These are phyloP conservation scores for Aplocera efformata DNA, from an alignment of 2,888 invertebrate species.

Conservation along the genomic window DNA sequence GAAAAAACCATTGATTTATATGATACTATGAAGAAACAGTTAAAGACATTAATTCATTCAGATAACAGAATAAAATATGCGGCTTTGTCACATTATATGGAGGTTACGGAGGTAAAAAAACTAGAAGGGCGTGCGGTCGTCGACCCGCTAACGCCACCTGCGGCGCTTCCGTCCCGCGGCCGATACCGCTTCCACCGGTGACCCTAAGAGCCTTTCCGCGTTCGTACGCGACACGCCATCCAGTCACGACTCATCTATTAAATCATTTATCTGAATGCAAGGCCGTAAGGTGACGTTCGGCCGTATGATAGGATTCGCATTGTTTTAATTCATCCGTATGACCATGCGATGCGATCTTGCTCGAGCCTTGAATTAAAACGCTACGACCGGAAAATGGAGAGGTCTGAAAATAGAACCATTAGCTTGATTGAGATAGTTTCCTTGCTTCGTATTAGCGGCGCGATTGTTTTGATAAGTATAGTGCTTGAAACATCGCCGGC, in stretches of 20 bases:
- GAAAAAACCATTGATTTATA: too few species aligned
- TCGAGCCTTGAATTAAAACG: too few species aligned
- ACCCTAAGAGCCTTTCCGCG: conserved; percentile 39
- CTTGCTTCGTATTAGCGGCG: too few species aligned
- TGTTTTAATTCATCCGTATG: conserved; percentile 7
- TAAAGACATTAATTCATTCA: conserved; percentile 2
- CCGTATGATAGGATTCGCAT: conserved; percentile 2
- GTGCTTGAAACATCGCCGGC: too few species aligned
- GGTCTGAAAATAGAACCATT: too few species aligned
- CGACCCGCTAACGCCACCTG: conserved; percentile 38
- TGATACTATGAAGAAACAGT: too few species aligned
- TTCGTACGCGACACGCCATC: conserved; percentile 27
- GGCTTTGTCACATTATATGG: conserved; percentile 8
- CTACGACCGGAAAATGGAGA: too few species aligned
- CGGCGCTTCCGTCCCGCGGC: conserved; percentile 31
- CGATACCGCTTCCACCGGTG: conserved; percentile 40
- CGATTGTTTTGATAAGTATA: too few species aligned
- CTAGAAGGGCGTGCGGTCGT: conserved; percentile 46
- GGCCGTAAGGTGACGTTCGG: conserved; percentile 2
- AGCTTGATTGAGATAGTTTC: too few species aligned
- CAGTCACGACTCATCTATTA: conserved; percentile 5
- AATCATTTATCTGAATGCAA: conserved; percentile 8
- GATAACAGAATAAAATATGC: neutral
- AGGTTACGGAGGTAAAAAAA: conserved; percentile 29
- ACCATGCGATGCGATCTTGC: conserved; percentile 2